phyloP scores from a whole-genome alignment of 2,113 vertebrate species.

The Pagrus major region DNA sequence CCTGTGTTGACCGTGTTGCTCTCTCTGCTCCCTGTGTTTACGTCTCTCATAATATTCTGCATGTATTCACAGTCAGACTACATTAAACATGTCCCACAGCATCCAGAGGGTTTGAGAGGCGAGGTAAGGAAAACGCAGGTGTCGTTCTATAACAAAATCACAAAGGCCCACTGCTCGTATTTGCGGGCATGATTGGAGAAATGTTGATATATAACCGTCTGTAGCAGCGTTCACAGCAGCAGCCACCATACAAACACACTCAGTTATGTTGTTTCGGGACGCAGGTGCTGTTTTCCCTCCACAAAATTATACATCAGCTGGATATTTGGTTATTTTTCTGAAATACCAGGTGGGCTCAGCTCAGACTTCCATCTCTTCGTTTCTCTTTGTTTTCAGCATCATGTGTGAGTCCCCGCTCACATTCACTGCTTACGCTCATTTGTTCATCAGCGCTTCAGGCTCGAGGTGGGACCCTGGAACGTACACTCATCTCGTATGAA shows the following conservation, averaged over 20 bases:
- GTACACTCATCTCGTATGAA: constrained; percentile 25
- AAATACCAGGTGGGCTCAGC: constrained; percentile 29
- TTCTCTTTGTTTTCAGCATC: neutral
- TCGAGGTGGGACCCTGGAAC: constrained; percentile 27
- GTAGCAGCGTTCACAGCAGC: constrained; percentile 1
- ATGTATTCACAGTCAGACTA: neutral
- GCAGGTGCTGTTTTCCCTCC: constrained; percentile 25
- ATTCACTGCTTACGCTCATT: constrained; percentile 32
- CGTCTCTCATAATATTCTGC: neutral
- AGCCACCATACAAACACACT: constrained; percentile 16
- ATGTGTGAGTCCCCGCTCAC: constrained; percentile 8
- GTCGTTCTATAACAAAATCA: constrained; percentile 6
- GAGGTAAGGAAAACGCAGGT: constrained; percentile 9
- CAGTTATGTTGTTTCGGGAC: neutral
- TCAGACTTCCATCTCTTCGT: neutral
- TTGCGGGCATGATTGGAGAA: constrained; percentile 2
- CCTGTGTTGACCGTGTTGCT: neutral
- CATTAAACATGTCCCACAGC: neutral
- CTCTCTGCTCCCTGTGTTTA: neutral
- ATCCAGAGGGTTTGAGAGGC: neutral
- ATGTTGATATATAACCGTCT: constrained; percentile 1
- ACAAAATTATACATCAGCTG: constrained; percentile 20
- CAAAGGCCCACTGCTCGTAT: neutral
- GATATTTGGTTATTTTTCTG: constrained; percentile 7
- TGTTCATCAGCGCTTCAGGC: constrained; percentile 36